Base-by-base conservation (phyloP, 2,888 invertebrate genomes). In the Synanthedon andrenaeformis region DNA sequence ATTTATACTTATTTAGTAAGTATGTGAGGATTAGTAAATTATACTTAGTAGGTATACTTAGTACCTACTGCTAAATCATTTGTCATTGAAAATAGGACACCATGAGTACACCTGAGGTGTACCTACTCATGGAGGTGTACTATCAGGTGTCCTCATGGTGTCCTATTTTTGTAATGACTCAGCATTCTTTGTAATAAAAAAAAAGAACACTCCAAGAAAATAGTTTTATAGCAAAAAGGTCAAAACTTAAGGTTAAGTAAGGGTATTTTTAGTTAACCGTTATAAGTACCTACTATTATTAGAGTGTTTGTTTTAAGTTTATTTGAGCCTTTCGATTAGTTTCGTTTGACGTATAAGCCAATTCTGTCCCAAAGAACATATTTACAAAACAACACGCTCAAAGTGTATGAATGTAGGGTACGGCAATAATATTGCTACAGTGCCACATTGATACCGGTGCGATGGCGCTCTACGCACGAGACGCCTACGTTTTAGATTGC, bases 401-500 rank as follows among this genome's bases (percentile, higher is more conserved):
- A 73, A 71, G 74, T 74, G 73, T 74, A 67, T 62, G 65, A 61
- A 68, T 69, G 35, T 35, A 35, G 35, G 35, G 35, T 35, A 70
- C 68, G 70, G 72, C 71, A 72, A 35, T 35, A 71, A 72, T 69
- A 70, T 66, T 60, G 55, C 61, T 57, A 63, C 56, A 62, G 57
- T 61, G 62, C 65, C 62, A 73, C 71, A 70, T 72, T 68, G 68
- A 67, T 67, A 74, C 59, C 64, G 60, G 61, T 62, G 55, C 51
- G 48, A 45, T 41, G 57, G 53, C 70, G 35, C 35, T 63, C 66
- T 79, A 85, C 85, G 84, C 78, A 82, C 76, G 73, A 72, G 69
- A 74, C 84, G 79, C 85, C 85, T 78, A 86, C 86, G 82, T 71
- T 76, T 74, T 69, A 62, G 76, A 76, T 78, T 78, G 77, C 76